Percentiles rank a stretch among this genome's conserved stretches.
phyloP scores from a whole-genome alignment of 2,113 vertebrate species.

The Seriola aureovittata region DNA sequence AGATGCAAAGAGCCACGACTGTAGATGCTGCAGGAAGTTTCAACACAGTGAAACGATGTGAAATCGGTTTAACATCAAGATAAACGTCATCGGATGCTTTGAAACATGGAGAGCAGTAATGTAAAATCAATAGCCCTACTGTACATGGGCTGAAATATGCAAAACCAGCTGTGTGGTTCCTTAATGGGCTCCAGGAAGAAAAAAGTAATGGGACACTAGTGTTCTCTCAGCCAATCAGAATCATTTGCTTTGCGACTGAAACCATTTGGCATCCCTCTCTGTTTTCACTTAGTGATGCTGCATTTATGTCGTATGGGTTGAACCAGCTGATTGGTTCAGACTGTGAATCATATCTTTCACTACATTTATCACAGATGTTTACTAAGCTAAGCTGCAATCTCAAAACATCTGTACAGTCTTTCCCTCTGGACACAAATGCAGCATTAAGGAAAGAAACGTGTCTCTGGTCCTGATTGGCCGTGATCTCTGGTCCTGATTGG shows the following conservation, averaged over 20 bases:
- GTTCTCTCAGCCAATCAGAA: conserved; percentile 13
- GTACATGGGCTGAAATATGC: background rate
- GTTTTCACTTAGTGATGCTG: background rate
- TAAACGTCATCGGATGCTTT: background rate
- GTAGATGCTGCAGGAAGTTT: background rate
- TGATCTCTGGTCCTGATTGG: no score
- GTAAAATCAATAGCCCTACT: background rate
- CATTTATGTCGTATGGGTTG: background rate
- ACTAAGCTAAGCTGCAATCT: background rate
- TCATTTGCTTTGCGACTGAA: background rate
- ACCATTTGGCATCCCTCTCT: background rate
- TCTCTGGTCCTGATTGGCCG: conserved; percentile 8
- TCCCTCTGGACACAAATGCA: background rate
- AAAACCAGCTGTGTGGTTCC: background rate
- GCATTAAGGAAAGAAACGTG: background rate
- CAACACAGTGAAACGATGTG: background rate
- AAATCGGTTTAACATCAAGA: background rate
- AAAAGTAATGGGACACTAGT: background rate
- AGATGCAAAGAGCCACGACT: background rate
- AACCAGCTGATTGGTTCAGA: background rate
- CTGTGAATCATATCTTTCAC: background rate
- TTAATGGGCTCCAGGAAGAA: background rate
- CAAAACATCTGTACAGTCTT: background rate
- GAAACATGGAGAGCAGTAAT: background rate
- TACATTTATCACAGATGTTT: background rate